phyloP scores from a whole-genome alignment of 2,797 vertebrate genomes.

The Galaxias olidus region DNA sequence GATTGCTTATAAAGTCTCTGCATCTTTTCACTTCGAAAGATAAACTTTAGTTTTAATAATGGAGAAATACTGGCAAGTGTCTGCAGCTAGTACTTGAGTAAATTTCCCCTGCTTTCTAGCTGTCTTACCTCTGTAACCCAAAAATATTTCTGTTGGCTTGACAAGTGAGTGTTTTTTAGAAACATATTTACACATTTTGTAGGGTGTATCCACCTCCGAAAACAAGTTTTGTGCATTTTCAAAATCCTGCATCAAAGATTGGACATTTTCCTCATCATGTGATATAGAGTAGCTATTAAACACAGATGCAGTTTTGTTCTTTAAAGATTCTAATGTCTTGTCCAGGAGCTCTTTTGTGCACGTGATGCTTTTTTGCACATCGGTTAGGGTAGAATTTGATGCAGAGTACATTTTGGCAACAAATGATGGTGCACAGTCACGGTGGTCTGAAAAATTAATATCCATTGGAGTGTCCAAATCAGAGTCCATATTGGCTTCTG shows the following conservation, averaged over 20 bases:
- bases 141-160: conserved; percentile 20
- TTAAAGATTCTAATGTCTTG: background rate
- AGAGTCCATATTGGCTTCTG: no score
- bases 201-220: conserved; percentile 17
- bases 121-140: conserved; percentile 10
- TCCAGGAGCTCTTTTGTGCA: conserved; percentile 17
- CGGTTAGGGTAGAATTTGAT: conserved; percentile 2
- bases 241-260: conserved; percentile 6
- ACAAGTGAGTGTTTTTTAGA: conserved; percentile 12
- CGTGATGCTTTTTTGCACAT: conserved; percentile 5
- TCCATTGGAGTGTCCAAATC: no score
- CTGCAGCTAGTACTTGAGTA: conserved; percentile 1
- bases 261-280: background rate
- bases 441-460: no score
- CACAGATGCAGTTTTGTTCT: background rate
- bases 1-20: background rate
- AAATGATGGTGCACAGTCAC: conserved; percentile 12
- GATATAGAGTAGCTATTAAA: background rate
- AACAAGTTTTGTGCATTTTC: conserved; percentile 24
- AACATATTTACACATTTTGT: conserved; percentile 28
- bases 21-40: conserved; percentile 18
- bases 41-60: conserved; percentile 13
- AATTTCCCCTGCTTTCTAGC: conserved; percentile 1
- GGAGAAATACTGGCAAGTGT: conserved; percentile 18
- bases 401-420: conserved; percentile 25